Evolutionary conservation across 2,888 invertebrate genomes (phyloP).

Genomic region (Drosophila kanekoi): DNA sequence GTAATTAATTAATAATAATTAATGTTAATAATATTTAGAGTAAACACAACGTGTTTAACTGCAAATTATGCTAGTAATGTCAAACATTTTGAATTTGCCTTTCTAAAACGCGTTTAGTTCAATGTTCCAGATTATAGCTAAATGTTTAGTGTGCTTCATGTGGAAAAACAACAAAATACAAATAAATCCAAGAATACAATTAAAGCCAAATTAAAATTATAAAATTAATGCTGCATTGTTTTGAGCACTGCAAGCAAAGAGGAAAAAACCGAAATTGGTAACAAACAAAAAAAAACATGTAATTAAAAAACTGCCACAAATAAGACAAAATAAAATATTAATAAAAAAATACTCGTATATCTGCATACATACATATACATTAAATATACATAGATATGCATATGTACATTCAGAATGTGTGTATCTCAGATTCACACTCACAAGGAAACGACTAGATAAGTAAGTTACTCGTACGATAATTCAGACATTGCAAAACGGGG

Average conservation of each 20-base stretch:
- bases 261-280: conserved; percentile 34
- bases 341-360: conserved; percentile 46
- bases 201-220: conserved; percentile 17
- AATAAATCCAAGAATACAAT: conserved; percentile 6
- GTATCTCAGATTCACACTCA: conserved; percentile 30
- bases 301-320: conserved; percentile 82
- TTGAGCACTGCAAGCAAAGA: conserved; percentile 41
- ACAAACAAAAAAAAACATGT: conserved; percentile 67
- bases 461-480: conserved; percentile 65
- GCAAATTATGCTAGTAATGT: conserved; percentile 74
- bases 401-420: conserved; percentile 43
- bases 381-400: conserved; percentile 34
- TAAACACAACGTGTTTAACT: conserved; percentile 37
- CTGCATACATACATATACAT: conserved; percentile 27
- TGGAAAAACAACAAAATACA: conserved; percentile 34
- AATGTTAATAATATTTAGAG: conserved; percentile 25
- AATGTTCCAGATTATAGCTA: conserved; percentile 59
- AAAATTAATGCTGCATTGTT: conserved; percentile 10
- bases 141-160: conserved; percentile 70
- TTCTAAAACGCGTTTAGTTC: conserved; percentile 61
- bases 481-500: conserved; percentile 73
- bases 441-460: conserved; percentile 45
- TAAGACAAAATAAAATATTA: conserved; percentile 69
- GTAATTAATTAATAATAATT: conserved; percentile 33
- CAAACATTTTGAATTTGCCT: conserved; percentile 80